Conservation (phyloP, 2,797 vertebrate species). For the Gephyroberyx darwinii region DNA sequence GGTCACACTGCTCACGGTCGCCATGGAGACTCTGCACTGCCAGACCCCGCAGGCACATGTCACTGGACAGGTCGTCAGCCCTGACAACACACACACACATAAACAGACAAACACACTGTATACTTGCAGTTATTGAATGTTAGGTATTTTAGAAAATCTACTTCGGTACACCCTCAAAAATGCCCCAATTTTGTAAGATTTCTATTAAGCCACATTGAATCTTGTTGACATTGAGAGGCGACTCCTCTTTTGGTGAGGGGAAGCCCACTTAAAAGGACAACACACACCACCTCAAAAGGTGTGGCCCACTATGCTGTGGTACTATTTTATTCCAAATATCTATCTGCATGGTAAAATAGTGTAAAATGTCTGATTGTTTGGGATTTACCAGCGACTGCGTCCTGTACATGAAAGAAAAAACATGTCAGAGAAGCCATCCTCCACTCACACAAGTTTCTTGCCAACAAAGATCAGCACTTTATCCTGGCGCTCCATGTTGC, state of each 20-base stretch:
- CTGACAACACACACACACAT: conserved; percentile 69
- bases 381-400: no score
- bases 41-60: conserved; percentile 88
- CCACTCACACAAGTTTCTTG: conserved; percentile 88
- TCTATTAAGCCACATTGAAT: no score
- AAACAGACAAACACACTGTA: not conserved
- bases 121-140: not conserved
- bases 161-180: not conserved
- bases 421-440: not conserved
- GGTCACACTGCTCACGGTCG: conserved; percentile 90
- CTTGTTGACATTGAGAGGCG: no score
- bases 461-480: conserved; percentile 96
- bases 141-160: no score
- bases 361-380: no score
- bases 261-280: no score
- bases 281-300: no score
- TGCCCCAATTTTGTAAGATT: not conserved
- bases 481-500: conserved; percentile 87
- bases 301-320: no score
- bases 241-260: no score
- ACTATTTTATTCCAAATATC: no score
- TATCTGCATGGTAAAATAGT: no score
- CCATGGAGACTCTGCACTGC: conserved; percentile 93
- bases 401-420: not conserved
- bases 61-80: conserved; percentile 93